Evolutionary conservation across 2,888 invertebrate species (phyloP), one percentile per base, ranked within the genome.

Genomic region (Synergus umbraculus): DNA sequence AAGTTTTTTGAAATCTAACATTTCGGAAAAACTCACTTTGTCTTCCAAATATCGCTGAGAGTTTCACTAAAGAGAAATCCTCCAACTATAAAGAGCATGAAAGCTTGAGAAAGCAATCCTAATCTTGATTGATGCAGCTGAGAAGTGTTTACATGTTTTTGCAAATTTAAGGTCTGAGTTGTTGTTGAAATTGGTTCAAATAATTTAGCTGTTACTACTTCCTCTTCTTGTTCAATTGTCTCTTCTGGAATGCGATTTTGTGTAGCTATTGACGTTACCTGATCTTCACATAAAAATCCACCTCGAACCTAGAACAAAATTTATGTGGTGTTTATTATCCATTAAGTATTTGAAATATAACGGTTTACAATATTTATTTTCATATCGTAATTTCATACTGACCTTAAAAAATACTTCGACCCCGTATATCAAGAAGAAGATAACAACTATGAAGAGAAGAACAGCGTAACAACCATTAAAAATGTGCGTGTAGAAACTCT

Each of bases 401-500:
- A 97, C 97, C 95, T 98, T 98, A 91, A 98, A 98, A 92, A 95
- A 98, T 10, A 98, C 98, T 93, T 98, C 98, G 29, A 98, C 97
- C 73, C 98, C 98, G 92, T 98, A 98, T 85, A 98, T 97, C 77
- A 98, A 95, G 93, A 98, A 98, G 93, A 98, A 97, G 18, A 97
- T 94, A 80, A 98, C 97, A 66, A 97, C 97, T 81, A 98, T 96
- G 91, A 98, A 96, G 81, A 98, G 94, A 76, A 98, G 93, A n/a
- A 96, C 96, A 1, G 98, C 98, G 91, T 98, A 98, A 92, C 97
- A 97, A 15, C 97, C 97, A 92, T 98, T 97, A 93, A 98, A 98
- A 58, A 98, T 94, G 92, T 97, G 96, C 85, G 96, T 95, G 92
- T 97, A 97, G 92, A 96, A 96, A 86, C 94, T 95, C 93, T 95